These are phyloP conservation scores for Crocidura indochinensis DNA, from an alignment of 2,797 vertebrate species.

Conservation along the genomic window DNA sequence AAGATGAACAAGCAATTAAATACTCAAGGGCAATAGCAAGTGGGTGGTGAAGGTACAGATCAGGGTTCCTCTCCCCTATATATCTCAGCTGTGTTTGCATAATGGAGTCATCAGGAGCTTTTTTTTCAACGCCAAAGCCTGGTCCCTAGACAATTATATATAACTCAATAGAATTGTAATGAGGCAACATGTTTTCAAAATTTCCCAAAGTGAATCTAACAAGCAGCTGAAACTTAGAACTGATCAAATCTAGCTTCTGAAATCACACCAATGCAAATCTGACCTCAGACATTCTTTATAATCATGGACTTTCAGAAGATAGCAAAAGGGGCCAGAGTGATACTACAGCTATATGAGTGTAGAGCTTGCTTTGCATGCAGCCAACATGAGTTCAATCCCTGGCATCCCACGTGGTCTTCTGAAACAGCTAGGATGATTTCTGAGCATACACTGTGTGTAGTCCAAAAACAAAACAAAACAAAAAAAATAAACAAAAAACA, in stretches of 20 bases:
- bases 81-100: background rate
- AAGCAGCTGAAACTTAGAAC: constrained; percentile 11
- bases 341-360: too few species aligned
- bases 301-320: background rate
- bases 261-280: constrained; percentile 7
- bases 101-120: background rate
- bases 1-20: constrained; percentile 49
- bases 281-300: background rate
- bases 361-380: too few species aligned
- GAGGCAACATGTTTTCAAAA: constrained; percentile 13
- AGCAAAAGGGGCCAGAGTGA: background rate
- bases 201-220: constrained; percentile 33
- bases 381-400: too few species aligned
- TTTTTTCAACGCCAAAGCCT: constrained; percentile 37
- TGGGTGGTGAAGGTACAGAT: constrained; percentile 11
- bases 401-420: too few species aligned
- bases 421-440: too few species aligned
- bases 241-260: constrained; percentile 15
- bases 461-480: too few species aligned
- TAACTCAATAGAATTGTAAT: background rate
- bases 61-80: background rate
- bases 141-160: background rate
- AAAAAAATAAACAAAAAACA: too few species aligned
- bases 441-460: too few species aligned
- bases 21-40: constrained; percentile 21